phyloP scores from a whole-genome alignment of 2,797 vertebrate species.

The Propithecus deckenii region DNA sequence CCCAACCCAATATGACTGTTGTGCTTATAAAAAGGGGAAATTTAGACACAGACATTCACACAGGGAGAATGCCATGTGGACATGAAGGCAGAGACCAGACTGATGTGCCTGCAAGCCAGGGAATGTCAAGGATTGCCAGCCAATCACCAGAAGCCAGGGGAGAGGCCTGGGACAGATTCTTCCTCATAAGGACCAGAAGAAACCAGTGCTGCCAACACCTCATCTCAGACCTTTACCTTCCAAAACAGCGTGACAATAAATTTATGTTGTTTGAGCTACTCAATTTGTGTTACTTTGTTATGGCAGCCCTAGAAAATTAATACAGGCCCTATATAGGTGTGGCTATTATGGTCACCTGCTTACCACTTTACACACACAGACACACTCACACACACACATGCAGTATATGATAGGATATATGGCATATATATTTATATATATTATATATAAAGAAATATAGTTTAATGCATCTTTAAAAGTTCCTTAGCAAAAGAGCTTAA shows the following conservation, averaged over 20 bases:
- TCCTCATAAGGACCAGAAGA: neutral
- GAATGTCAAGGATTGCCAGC: neutral
- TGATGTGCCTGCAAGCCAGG: neutral
- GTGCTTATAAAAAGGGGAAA: neutral
- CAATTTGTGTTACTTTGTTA: neutral
- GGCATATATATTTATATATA: neutral
- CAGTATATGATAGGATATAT: neutral
- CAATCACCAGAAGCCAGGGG: neutral
- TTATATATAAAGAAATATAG: neutral
- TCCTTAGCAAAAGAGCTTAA: neutral
- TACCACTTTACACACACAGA: neutral
- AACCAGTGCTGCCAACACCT: neutral
- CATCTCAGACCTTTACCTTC: neutral
- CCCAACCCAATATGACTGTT: neutral
- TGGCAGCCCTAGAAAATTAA: neutral
- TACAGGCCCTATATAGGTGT: neutral
- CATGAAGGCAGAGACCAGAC: neutral
- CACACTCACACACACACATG: neutral
- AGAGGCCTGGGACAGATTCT: neutral
- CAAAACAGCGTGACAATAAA: neutral
- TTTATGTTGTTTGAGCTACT: neutral
- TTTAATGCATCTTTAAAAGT: neutral
- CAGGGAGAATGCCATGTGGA: accelerated
- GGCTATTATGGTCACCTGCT: neutral
- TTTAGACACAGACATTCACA: neutral